Percentiles rank a stretch among this genome's conserved stretches.
Conservation (phyloP, 2,888 invertebrate genomes). For the Augochlorella aurata region DNA sequence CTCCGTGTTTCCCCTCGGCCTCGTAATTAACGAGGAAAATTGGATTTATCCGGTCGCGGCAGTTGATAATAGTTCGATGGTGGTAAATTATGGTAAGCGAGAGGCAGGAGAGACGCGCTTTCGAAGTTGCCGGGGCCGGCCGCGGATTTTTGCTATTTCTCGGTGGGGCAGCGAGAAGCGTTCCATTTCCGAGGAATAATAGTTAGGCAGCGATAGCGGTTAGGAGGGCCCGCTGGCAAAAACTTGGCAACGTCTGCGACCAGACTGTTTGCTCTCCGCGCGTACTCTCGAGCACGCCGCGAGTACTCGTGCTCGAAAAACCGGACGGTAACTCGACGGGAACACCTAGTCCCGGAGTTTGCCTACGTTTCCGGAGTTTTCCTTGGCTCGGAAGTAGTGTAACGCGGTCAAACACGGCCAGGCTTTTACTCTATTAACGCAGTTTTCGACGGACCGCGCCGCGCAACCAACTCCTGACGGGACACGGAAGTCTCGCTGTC, state of each 20-base stretch:
- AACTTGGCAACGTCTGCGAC: slow-evolving; percentile 11
- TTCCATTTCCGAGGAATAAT: background rate
- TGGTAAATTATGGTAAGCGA: slow-evolving; percentile 10
- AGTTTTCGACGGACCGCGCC: slow-evolving; percentile 14
- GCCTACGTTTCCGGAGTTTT: slow-evolving; percentile 16
- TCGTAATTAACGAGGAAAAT: slow-evolving; percentile 39
- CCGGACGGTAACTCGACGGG: background rate
- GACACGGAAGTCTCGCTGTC: background rate
- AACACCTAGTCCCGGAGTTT: slow-evolving; percentile 29
- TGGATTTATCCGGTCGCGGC: slow-evolving; percentile 14
- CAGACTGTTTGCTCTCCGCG: slow-evolving; percentile 24
- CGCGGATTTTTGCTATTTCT: background rate
- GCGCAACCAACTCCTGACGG: background rate
- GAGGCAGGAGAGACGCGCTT: background rate
- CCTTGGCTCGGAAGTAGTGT: slow-evolving; percentile 2
- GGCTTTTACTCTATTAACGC: slow-evolving; percentile 34
- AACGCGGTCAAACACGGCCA: slow-evolving; percentile 15
- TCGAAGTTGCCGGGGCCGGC: background rate
- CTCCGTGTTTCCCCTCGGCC: slow-evolving; percentile 19
- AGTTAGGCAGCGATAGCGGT: background rate
- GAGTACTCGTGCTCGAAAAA: slow-evolving; percentile 26
- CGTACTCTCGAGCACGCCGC: slow-evolving; percentile 2
- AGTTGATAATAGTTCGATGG: slow-evolving; percentile 24
- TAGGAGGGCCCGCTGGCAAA: background rate
- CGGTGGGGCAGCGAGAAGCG: background rate